Conservation (phyloP, 2,888 invertebrate genomes). For the Rugalucina vietnamica region DNA sequence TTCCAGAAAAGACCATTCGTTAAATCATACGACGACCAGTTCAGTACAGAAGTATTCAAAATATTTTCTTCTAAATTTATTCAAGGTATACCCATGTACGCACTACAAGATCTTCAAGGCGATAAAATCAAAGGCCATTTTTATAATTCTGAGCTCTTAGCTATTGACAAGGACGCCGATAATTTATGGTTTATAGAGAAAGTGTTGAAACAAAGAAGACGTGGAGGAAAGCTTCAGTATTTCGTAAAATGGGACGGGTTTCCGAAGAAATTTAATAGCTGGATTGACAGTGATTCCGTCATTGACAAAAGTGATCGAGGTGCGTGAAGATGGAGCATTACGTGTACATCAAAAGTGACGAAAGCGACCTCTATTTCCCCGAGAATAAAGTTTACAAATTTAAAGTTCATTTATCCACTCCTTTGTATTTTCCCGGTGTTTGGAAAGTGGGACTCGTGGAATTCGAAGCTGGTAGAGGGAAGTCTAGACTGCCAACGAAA, state of each 20-base stretch:
- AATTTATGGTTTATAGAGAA: slow-evolving; percentile 31
- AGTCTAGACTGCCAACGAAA: not conserved
- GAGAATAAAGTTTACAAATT: slow-evolving; percentile 29
- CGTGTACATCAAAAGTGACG: slow-evolving; percentile 10
- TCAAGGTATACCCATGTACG: slow-evolving; percentile 37
- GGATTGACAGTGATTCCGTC: too few species aligned
- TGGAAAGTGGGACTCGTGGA: slow-evolving; percentile 26
- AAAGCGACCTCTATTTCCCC: slow-evolving; percentile 9
- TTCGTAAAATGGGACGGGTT: slow-evolving; percentile 33
- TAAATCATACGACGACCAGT: slow-evolving; percentile 15
- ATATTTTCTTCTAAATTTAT: not conserved
- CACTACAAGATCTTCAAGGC: slow-evolving; percentile 14
- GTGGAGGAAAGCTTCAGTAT: not conserved
- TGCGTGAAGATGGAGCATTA: slow-evolving; percentile 9
- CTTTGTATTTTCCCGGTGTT: slow-evolving; percentile 12
- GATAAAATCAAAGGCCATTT: slow-evolving; percentile 31
- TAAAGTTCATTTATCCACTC: slow-evolving; percentile 15
- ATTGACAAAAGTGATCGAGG: not conserved
- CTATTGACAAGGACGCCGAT: slow-evolving; percentile 30
- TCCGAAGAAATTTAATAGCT: slow-evolving; percentile 3
- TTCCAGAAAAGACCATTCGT: not conserved
- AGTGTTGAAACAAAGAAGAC: slow-evolving; percentile 25
- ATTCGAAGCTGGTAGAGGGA: not conserved
- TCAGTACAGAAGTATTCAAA: slow-evolving; percentile 16
- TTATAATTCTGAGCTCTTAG: slow-evolving; percentile 24